These are phyloP conservation scores for Sylvia atricapilla DNA, from an alignment of 2,113 vertebrate species.

Conservation along the genomic window DNA sequence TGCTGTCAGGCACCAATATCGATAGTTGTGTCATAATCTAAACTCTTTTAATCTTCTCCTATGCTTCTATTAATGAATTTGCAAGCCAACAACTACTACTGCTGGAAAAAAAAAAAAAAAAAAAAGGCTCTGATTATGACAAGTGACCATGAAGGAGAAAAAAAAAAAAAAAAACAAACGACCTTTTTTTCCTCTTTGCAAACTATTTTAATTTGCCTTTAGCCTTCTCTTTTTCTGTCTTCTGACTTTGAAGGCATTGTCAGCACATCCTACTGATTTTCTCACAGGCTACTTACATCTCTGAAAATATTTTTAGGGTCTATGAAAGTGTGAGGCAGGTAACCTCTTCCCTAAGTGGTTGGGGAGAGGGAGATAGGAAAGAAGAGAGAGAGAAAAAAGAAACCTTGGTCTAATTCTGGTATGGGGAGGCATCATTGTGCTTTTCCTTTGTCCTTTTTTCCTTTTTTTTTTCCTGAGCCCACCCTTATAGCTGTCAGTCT, in stretches of 20 bases:
- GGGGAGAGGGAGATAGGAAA: neutral
- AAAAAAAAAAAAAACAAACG: neutral
- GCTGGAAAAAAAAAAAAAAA: neutral
- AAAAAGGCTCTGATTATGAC: neutral
- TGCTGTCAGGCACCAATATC: conserved; percentile 46
- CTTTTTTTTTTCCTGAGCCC: neutral
- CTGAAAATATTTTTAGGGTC: conserved; percentile 63
- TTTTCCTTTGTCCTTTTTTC: neutral
- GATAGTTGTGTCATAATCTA: conserved; percentile 9
- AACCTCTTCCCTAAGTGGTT: conserved; percentile 26
- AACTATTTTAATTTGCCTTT: conserved; percentile 6
- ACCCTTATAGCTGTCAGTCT: conserved; percentile 10
- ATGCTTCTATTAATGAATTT: conserved; percentile 44
- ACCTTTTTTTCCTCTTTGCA: neutral
- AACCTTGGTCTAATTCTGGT: conserved; percentile 10
- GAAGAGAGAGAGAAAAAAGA: neutral
- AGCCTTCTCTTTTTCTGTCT: neutral
- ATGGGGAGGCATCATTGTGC: neutral
- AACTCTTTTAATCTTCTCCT: conserved; percentile 22
- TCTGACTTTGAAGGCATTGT: conserved; percentile 19
- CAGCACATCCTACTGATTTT: conserved; percentile 28
- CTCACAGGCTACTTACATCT: conserved; percentile 36
- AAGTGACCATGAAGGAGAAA: neutral
- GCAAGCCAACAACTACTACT: neutral
- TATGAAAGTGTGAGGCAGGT: conserved; percentile 31